Evolutionary conservation across 2,888 invertebrate species (phyloP).

Genomic region (Cheilosia variabilis): DNA sequence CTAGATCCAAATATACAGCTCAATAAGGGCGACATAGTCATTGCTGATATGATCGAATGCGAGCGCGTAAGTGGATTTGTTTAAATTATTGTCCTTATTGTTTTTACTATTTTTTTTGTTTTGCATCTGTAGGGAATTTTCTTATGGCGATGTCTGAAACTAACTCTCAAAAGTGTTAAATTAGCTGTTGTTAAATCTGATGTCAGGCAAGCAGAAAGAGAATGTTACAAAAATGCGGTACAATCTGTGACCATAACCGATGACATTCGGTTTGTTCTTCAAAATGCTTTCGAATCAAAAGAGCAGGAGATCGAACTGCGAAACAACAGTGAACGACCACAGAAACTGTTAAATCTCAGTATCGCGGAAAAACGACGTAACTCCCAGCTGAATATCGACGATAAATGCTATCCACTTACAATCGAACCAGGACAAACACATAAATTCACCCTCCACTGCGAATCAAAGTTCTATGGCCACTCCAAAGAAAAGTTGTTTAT

Average conservation of each 20-base stretch:
- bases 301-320: slow-evolving; percentile 75
- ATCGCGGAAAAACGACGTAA: slow-evolving; percentile 48
- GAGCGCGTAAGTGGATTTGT: slow-evolving; percentile 82
- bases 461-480: slow-evolving; percentile 78
- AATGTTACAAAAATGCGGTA: slow-evolving; percentile 79
- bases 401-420: slow-evolving; percentile 41
- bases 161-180: slow-evolving; percentile 45
- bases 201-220: neutral
- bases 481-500: slow-evolving; percentile 77
- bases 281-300: slow-evolving; percentile 82
- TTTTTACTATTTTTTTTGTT: neutral
- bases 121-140: slow-evolving; percentile 37
- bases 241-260: slow-evolving; percentile 85
- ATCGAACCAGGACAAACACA: slow-evolving; percentile 27
- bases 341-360: slow-evolving; percentile 70
- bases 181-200: too few species aligned
- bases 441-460: slow-evolving; percentile 73
- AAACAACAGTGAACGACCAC: slow-evolving; percentile 77
- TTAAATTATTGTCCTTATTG: neutral
- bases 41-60: slow-evolving; percentile 89
- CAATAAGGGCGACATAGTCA: slow-evolving; percentile 86
- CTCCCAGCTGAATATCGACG: slow-evolving; percentile 77
- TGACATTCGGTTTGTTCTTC: slow-evolving; percentile 82
- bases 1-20: slow-evolving; percentile 85
- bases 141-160: slow-evolving; percentile 79